phyloP scores from a whole-genome alignment of 2,888 invertebrate genomes.

The Cataglyphis rosenhaueri region DNA sequence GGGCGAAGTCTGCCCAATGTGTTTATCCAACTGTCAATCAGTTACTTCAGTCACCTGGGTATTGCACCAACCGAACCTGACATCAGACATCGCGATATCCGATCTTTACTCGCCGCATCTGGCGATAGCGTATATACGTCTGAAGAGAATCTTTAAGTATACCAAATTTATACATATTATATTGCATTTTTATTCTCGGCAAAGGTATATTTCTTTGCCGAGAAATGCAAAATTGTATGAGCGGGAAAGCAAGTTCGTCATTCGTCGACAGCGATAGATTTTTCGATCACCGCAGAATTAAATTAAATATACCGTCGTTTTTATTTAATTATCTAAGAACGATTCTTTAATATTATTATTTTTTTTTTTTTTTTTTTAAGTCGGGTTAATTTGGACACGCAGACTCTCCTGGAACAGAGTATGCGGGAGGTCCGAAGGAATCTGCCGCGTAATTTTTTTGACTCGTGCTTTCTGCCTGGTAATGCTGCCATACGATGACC shows the following conservation, averaged over 20 bases:
- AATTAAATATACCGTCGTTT: neutral
- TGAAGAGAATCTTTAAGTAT: conserved; percentile 4
- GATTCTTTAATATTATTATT: neutral
- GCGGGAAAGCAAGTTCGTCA: neutral
- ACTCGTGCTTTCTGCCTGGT: conserved; percentile 79
- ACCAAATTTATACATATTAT: conserved; percentile 15
- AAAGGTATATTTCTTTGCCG: neutral
- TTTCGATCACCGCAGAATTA: neutral
- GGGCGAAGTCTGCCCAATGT: conserved; percentile 74
- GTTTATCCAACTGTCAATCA: conserved; percentile 83
- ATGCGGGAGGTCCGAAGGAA: conserved; percentile 83
- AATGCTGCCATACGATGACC: conserved; percentile 80
- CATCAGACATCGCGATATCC: conserved; percentile 74
- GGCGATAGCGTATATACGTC: conserved; percentile 20
- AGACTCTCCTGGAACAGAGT: conserved; percentile 49
- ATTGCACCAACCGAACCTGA: conserved; percentile 71
- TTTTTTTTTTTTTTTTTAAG: conserved; percentile 39
- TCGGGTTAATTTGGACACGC: conserved; percentile 45
- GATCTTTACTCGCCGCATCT: conserved; percentile 70
- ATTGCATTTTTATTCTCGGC: neutral
- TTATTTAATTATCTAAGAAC: neutral
- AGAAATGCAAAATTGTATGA: neutral
- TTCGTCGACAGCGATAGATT: neutral
- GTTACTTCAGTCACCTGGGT: conserved; percentile 69
- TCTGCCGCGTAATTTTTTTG: conserved; percentile 83